Base-by-base conservation (phyloP, 2,797 vertebrate species). In the Syngnathus acus region DNA sequence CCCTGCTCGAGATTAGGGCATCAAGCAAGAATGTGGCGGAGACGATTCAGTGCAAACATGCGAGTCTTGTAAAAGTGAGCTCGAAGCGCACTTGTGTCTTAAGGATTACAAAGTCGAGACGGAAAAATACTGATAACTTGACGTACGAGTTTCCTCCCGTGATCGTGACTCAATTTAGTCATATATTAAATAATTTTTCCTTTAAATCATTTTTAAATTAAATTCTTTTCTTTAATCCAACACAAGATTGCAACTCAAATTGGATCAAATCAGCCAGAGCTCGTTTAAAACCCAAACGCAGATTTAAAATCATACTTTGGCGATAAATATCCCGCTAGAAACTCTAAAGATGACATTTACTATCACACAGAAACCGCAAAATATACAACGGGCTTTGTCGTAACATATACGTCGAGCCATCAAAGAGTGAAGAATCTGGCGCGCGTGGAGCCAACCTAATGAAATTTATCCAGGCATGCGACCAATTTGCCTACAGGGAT, bases 31-130 rank as follows among this genome's bases (percentile, higher is more conserved):
- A 53, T 53, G 63, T 37, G 26, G 14, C 55, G 38, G 55, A 38
- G 55, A 58, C 37, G 19, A 42, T 21, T 61, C 59, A 61, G 59
- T 42, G n/a, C 42, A 61, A 61, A 61, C 59, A 63, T 48, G 42
- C 16, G 61, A 48, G 61, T 63, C 61, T 42, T 62, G n/a, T 43
- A 62, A 43, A 38, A 58, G 43, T 58, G 32, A 58, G 32, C 55
- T 6, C 55, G 8, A 38, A 2, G 55, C 38, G 32, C 16, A 17
- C 16, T 37, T 4, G 55, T 3, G 55, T 50, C 17, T 50, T n/a
- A 32, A 38, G 32, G 32, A 17, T 17, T 38, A 17, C 16, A 16
- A 58, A 16, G 55, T 38, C 32, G 7, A 58, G 55, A 58, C 8
- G 55, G 53, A 17, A 58, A 37, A 37, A 14, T 13, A 58, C 16